These are phyloP conservation scores for Bolinopsis microptera DNA, from an alignment of 37 sponge, comb jelly and placozoan species.

Conservation along the genomic window DNA sequence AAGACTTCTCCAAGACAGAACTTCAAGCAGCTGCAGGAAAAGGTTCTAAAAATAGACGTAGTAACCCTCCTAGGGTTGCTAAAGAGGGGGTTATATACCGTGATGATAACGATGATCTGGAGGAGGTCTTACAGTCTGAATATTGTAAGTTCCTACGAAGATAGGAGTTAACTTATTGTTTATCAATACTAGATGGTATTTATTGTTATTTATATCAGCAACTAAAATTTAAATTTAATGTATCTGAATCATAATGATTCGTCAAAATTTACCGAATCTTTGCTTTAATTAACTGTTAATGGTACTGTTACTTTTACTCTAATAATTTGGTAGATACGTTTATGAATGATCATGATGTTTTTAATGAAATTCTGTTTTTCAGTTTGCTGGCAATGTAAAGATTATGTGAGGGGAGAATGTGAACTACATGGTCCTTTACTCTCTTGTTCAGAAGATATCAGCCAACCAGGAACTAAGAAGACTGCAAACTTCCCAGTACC, in stretches of 20 bases:
- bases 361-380: not conserved
- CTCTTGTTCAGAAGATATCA: not conserved
- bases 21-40: too few relatives aligned
- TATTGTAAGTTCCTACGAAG: not conserved
- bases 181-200: too few relatives aligned
- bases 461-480: not conserved
- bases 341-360: too few relatives aligned
- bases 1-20: not conserved
- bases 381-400: not conserved
- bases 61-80: not conserved
- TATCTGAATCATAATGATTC: too few relatives aligned
- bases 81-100: not conserved
- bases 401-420: not conserved
- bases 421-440: not conserved
- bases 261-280: too few relatives aligned
- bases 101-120: conserved; percentile 6
- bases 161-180: too few relatives aligned
- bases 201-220: too few relatives aligned
- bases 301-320: too few relatives aligned
- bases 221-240: too few relatives aligned
- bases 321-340: too few relatives aligned
- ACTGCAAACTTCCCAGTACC: not conserved
- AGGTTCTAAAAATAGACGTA: too few relatives aligned
- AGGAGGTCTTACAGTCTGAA: not conserved
- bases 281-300: too few relatives aligned